Percentiles rank a stretch among this genome's conserved stretches.
Conservation (phyloP, 2,888 invertebrate species). For the Phortica magna region DNA sequence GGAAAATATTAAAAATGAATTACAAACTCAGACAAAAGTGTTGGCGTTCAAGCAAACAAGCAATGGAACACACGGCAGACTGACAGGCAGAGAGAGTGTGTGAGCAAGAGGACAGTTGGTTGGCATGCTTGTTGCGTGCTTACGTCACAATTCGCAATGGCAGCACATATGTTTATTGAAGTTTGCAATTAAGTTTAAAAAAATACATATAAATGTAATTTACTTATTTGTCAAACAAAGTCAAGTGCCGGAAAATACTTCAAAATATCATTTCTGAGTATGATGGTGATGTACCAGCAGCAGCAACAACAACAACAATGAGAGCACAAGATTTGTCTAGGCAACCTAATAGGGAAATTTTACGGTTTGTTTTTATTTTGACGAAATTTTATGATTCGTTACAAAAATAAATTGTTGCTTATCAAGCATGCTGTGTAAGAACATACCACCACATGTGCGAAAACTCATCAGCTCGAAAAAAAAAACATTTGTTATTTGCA, state of each 20-base stretch:
- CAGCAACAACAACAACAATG: no score
- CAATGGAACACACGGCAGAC: background rate
- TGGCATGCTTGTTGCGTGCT: background rate
- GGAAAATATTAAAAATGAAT: slow-evolving; percentile 62
- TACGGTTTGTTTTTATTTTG: no score
- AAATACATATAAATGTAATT: background rate
- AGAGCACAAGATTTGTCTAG: no score
- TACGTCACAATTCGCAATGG: background rate
- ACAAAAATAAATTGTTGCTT: no score
- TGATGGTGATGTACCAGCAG: background rate
- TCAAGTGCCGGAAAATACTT: slow-evolving; percentile 15
- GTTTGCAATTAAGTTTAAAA: background rate
- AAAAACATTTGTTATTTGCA: no score
- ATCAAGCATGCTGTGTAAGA: no score
- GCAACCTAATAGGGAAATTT: no score
- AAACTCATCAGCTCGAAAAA: no score
- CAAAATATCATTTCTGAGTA: slow-evolving; percentile 39
- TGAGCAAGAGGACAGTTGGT: background rate
- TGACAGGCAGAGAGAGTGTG: background rate
- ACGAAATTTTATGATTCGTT: no score
- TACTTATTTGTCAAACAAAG: background rate
- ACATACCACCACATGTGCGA: no score
- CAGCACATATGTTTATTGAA: background rate
- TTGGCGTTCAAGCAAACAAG: slow-evolving; percentile 2
- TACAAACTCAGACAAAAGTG: slow-evolving; percentile 43